Evolutionary conservation across 2,797 vertebrate species (phyloP), one percentile per base, ranked within the genome.

Genomic region (Cynopterus sphinx): DNA sequence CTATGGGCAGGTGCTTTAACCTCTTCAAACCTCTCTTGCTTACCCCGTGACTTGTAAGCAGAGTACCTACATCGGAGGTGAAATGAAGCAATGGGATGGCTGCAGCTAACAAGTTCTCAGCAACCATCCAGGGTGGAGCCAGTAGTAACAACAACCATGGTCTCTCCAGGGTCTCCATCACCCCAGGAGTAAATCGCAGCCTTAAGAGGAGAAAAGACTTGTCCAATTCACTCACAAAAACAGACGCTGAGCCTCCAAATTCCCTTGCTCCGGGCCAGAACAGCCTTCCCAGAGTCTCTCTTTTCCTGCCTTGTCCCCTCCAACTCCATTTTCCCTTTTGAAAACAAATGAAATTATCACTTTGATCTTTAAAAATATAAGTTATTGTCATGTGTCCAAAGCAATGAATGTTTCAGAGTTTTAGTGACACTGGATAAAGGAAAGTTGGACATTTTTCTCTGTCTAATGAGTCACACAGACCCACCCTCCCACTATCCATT

Each of bases 331-430:
- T 98, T 98, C 92, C 89, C 97, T 98, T 97, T 96, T 96, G 96
- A 96, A 98, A 98, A 97, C 87, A 93, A 93, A 97, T 97, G 59
- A 97, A 98, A 97, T 97, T 94, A 98, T 98, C 98, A 98, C 97
- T 97, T 96, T 96, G 98, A 97, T 97, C 96, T 98, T 97, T 98
- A 97, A 98, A 98, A 98, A 97, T 68, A 79, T 74, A 96, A 98
- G 96, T 97, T 98, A 97, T 95, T 96, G 91, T 96, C 97, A 92
- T 86, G 81, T 98, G 98, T 96, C 98, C 96, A 97, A 98, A 98
- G 98, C 97, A 98, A 98, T 98, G 98, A 98, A 98, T 96, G 96
- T 98, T 98, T 98, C 96, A 97, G 97, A 97, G 96, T 98, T 98
- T 98, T 97, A 98, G 98, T 98, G 98, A 98, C 96, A 96, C 75